Conservation (phyloP, 2,113 vertebrate genomes). For the Rhabdomys dilectus region DNA sequence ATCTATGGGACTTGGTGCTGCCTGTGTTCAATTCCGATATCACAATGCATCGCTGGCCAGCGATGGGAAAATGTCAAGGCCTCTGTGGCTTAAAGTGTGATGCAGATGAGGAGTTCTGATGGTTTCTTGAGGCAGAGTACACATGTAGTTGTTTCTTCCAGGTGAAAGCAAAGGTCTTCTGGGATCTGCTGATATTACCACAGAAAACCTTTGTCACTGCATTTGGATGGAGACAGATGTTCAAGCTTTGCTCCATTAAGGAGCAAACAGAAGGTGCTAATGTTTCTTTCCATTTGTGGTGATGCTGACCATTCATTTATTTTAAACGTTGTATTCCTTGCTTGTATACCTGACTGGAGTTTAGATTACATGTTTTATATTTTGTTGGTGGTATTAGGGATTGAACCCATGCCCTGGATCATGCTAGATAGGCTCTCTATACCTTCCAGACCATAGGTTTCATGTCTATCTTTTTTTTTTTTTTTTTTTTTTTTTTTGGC, state of each 20-base stretch:
- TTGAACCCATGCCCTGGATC: not conserved
- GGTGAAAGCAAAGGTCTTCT: conserved; percentile 1
- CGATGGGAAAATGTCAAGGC: not conserved
- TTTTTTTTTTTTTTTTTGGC: not conserved
- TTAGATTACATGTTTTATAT: not conserved
- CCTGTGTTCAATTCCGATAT: not conserved
- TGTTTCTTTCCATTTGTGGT: not conserved
- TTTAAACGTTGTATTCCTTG: not conserved
- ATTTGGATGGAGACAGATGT: not conserved
- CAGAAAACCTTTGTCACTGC: not conserved
- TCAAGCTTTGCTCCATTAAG: not conserved
- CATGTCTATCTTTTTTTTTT: no score
- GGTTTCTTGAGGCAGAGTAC: not conserved
- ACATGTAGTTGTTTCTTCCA: not conserved
- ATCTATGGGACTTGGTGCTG: not conserved
- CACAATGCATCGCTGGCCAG: no score
- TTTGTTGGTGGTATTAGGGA: not conserved
- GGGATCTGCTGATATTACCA: not conserved
- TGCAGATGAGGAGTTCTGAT: not conserved
- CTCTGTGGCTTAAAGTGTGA: not conserved
- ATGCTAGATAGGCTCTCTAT: not conserved
- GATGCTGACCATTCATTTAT: no score
- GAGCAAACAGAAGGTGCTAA: not conserved
- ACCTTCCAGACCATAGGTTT: not conserved
- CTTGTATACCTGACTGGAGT: not conserved